Conservation (phyloP, 2,797 vertebrate genomes). For the Glyptemys insculpta region DNA sequence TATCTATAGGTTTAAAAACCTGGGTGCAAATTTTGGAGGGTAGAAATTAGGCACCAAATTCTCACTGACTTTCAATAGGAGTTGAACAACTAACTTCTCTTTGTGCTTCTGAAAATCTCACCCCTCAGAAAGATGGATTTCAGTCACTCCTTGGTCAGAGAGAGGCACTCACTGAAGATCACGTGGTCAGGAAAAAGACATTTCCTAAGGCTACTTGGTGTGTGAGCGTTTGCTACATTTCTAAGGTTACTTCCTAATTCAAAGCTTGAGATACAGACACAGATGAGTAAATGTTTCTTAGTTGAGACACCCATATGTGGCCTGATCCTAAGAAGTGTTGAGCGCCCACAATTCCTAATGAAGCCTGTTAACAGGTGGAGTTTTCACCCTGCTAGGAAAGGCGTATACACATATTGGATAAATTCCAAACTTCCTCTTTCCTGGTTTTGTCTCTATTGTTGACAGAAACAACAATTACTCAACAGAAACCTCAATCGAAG, state of each 20-base stretch:
- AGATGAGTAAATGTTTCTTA: not conserved
- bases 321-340: not conserved
- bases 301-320: not conserved
- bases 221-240: not conserved
- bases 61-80: not conserved
- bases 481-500: not conserved
- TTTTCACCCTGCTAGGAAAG: not conserved
- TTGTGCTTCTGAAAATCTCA: not conserved
- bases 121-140: not conserved
- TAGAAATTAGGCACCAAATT: not conserved
- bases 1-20: not conserved
- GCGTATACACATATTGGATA: accelerated
- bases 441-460: not conserved
- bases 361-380: not conserved
- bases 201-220: not conserved
- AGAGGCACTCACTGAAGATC: not conserved
- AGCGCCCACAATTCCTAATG: not conserved
- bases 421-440: not conserved
- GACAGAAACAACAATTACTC: not conserved
- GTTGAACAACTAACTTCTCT: not conserved
- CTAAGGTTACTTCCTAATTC: not conserved
- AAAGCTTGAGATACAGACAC: not conserved
- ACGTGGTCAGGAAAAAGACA: not conserved
- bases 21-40: not conserved
- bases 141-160: not conserved